Conservation (phyloP, 2,888 invertebrate species). For the Clivina fossor region DNA sequence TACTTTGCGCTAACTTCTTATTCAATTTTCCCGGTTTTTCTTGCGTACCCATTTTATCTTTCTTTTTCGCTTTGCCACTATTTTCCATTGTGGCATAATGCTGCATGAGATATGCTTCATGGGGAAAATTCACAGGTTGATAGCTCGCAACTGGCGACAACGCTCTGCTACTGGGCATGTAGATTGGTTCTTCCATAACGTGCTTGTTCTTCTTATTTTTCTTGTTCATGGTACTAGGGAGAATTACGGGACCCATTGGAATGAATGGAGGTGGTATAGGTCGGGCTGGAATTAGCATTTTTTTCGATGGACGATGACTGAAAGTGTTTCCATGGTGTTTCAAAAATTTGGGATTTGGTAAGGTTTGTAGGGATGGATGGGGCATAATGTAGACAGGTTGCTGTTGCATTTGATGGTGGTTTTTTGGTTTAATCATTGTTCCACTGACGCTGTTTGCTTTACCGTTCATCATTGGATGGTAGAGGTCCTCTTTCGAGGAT, state of each 20-base stretch:
- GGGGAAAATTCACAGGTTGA: slow-evolving; percentile 60
- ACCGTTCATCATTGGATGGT: slow-evolving; percentile 58
- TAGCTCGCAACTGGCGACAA: slow-evolving; percentile 62
- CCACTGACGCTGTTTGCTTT: slow-evolving; percentile 51
- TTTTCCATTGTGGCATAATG: slow-evolving; percentile 60
- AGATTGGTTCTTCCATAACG: slow-evolving; percentile 59
- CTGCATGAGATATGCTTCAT: slow-evolving; percentile 62
- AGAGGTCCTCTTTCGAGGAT: slow-evolving; percentile 63
- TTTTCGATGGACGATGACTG: slow-evolving; percentile 59
- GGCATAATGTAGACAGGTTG: slow-evolving; percentile 53
- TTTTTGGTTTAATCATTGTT: slow-evolving; percentile 54
- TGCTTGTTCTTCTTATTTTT: slow-evolving; percentile 21
- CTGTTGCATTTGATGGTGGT: slow-evolving; percentile 40
- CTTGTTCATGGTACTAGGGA: slow-evolving; percentile 45
- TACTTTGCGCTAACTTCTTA: slow-evolving; percentile 68
- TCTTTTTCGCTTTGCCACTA: slow-evolving; percentile 41
- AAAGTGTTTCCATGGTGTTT: slow-evolving; percentile 56
- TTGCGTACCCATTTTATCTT: slow-evolving; percentile 27
- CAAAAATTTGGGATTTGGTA: slow-evolving; percentile 53
- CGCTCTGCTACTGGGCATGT: slow-evolving; percentile 60
- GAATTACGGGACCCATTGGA: slow-evolving; percentile 49
- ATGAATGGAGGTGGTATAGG: too few species aligned
- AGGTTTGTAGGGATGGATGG: slow-evolving; percentile 48
- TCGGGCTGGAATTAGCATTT: slow-evolving; percentile 61
- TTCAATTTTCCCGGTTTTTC: slow-evolving; percentile 52